Base-by-base conservation (phyloP, 2,888 invertebrate genomes). In the Aphidoletes aphidimyza region DNA sequence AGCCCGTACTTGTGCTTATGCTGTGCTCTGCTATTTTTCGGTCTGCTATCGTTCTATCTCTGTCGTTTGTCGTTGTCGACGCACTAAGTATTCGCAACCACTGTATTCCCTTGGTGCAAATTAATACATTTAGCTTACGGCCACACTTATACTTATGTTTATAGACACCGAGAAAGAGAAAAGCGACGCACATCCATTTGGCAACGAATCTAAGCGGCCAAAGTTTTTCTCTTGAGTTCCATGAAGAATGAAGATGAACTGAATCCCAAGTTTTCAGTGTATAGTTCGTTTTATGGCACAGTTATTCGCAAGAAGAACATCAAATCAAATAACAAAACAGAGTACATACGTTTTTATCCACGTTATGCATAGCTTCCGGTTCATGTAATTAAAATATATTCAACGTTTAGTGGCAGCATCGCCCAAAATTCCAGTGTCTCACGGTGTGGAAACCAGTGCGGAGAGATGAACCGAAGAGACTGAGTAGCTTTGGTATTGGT, bases 361-460 rank as follows among this genome's bases (percentile, higher is more conserved):
- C n/a, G 36, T 81, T 81, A 36, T 81, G 81, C 81, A 37, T 37
- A 81, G 81, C 81, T 81, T 81, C 81, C 81, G 81, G 81, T 81
- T 81, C 81, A 81, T 37, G 81, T 81, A 81, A 81, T 81, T 81
- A 81, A 81, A 81, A 81, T 81, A 37, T 81, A 81, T 81, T 81
- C 81, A 81, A n/a, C 37, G 81, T 81, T 81, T 81, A 81, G 81
- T 81, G 81, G 81, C 81, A 37, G 26, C n/a, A 81, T 19, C 37
- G 37, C 69, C 69, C 69, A 14, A 34, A 69, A 42, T 9, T 42
- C 42, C n/a, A n/a, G n/a, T 54, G 17, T 30, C 26, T 30, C 30
- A 69, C 30, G n/a, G n/a, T n/a, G n/a, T n/a, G n/a, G n/a, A n/a
- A n/a, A n/a, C n/a, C 3, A 22, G 22, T 22, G 54, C 54, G 3